These are phyloP conservation scores for Drosophila lutescens DNA, from an alignment of 2,888 invertebrate species.

Conservation along the genomic window DNA sequence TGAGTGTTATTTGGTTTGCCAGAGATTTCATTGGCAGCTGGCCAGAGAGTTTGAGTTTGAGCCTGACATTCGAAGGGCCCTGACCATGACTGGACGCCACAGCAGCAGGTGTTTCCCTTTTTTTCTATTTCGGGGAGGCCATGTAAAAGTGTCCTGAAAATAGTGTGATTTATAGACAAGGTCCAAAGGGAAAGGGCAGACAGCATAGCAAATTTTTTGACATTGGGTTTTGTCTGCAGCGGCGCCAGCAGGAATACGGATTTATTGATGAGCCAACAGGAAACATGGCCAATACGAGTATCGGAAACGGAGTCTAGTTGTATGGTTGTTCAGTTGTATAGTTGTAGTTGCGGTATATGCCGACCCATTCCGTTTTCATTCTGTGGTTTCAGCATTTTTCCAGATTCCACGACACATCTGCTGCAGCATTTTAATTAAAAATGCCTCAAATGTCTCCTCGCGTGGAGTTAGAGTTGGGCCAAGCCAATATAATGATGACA, in stretches of 20 bases:
- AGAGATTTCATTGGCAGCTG: constrained; percentile 75
- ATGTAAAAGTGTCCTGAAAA: constrained; percentile 42
- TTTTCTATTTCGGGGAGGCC: constrained; percentile 1
- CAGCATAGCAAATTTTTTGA: constrained; percentile 38
- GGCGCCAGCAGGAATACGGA: constrained; percentile 60
- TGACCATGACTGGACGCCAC: constrained; percentile 32
- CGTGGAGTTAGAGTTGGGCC: neutral
- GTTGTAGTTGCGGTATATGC: too few species aligned
- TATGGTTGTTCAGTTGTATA: constrained; percentile 21
- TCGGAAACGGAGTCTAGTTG: constrained; percentile 44
- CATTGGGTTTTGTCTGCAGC: constrained; percentile 57
- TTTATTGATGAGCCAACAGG: constrained; percentile 76
- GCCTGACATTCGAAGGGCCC: constrained; percentile 38
- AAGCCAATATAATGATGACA: constrained; percentile 46
- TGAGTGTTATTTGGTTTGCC: constrained; percentile 72
- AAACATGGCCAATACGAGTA: constrained; percentile 55
- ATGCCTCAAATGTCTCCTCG: constrained; percentile 40
- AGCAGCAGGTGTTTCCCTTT: constrained; percentile 65
- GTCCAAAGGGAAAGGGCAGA: neutral
- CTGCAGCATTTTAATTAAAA: constrained; percentile 71
- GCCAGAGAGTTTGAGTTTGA: constrained; percentile 43
- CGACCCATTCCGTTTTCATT: constrained; percentile 6
- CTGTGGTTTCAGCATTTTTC: constrained; percentile 59
- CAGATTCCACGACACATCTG: constrained; percentile 49
- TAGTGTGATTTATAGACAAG: constrained; percentile 76